These are phyloP conservation scores for Murina feae DNA, from an alignment of 2,113 vertebrate species.

Conservation along the genomic window DNA sequence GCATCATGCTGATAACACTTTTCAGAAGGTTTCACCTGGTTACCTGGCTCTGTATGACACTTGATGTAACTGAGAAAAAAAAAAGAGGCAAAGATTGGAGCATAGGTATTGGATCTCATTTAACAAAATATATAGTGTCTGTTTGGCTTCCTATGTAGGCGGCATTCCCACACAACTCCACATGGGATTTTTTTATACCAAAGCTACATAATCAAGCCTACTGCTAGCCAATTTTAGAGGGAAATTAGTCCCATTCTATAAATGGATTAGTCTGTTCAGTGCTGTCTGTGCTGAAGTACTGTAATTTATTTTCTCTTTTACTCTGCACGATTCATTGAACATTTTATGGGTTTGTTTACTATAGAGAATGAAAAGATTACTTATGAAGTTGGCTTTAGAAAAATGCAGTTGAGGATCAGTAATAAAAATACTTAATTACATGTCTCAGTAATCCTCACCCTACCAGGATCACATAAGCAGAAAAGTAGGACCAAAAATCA, in stretches of 20 bases:
- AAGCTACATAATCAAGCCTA: background rate
- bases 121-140: background rate
- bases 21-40: background rate
- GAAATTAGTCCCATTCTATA: background rate
- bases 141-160: background rate
- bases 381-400: constrained; percentile 43
- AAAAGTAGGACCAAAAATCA: background rate
- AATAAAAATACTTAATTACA: constrained; percentile 47
- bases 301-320: background rate
- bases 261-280: background rate
- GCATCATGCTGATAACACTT: background rate
- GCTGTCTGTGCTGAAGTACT: background rate
- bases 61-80: background rate
- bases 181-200: background rate
- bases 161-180: background rate
- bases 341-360: constrained; percentile 26
- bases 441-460: constrained; percentile 9
- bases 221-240: background rate
- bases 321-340: background rate
- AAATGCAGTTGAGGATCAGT: constrained; percentile 21
- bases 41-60: background rate
- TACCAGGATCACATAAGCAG: background rate
- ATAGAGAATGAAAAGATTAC: constrained; percentile 40
- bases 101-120: background rate
- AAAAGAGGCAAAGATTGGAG: background rate